A percentile compares a stretch with the other conserved stretches of the same genome.
phyloP scores from a whole-genome alignment of 2,888 invertebrate species.

The Graphium colonna region DNA sequence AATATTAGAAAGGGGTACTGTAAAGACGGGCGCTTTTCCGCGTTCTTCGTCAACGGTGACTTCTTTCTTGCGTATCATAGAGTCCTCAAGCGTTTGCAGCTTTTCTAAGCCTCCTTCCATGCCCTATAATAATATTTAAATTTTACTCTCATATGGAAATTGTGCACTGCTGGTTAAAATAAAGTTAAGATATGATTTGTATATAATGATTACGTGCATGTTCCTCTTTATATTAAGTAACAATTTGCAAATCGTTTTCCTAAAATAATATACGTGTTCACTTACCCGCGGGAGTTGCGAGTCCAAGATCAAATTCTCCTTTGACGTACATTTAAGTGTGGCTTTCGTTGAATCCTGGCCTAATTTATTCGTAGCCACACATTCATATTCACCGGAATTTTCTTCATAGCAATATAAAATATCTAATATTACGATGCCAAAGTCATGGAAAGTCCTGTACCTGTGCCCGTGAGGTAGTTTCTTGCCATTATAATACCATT shows the following conservation, averaged over 20 bases:
- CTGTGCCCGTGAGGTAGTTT: conserved; percentile 96
- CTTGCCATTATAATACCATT: conserved; percentile 97
- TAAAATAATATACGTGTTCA: conserved; percentile 21
- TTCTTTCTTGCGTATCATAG: conserved; percentile 88
- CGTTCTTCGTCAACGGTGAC: conserved; percentile 86
- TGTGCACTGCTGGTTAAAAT: too few relatives aligned
- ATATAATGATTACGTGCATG: not conserved
- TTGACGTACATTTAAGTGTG: conserved; percentile 91
- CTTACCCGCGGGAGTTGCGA: conserved; percentile 93
- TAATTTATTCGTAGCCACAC: conserved; percentile 94
- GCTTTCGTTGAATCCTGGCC: conserved; percentile 94
- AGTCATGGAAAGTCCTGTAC: conserved; percentile 98
- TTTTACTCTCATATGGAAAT: too few relatives aligned
- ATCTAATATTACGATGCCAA: conserved; percentile 97
- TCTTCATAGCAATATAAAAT: conserved; percentile 98
- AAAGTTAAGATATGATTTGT: too few relatives aligned
- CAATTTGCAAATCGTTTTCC: too few relatives aligned
- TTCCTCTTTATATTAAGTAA: too few relatives aligned
- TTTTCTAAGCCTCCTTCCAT: conserved; percentile 98
- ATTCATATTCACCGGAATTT: conserved; percentile 96
- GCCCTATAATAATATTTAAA: conserved; percentile 74
- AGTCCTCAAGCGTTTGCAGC: conserved; percentile 94
- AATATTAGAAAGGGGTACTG: conserved; percentile 92
- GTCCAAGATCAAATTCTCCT: conserved; percentile 93
- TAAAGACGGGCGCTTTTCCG: conserved; percentile 94